Conservation (phyloP, 2,113 vertebrate species). For the Callospermophilus lateralis region DNA sequence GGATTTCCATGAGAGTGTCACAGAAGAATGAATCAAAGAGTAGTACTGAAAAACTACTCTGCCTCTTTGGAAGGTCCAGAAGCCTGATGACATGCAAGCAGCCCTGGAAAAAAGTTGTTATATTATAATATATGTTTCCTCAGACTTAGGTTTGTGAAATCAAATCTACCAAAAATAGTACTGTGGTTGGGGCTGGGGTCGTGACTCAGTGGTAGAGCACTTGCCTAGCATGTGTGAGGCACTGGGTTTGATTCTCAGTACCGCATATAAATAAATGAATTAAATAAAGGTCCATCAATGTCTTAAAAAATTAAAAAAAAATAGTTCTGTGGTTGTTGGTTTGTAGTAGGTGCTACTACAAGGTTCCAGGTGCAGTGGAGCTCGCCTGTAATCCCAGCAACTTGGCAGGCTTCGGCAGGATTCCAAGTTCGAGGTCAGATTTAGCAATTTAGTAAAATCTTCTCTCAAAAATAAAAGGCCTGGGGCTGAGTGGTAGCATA, state of each 20-base stretch:
- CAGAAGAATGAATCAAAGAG: background rate
- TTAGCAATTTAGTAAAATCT: too few relatives aligned
- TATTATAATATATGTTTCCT: background rate
- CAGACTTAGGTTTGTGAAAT: background rate
- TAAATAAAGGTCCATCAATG: too few relatives aligned
- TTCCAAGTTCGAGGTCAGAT: too few relatives aligned
- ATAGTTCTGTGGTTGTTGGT: background rate
- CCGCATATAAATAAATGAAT: too few relatives aligned
- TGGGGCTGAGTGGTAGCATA: too few relatives aligned
- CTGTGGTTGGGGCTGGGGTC: background rate
- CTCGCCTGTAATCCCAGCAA: too few relatives aligned
- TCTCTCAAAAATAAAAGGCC: too few relatives aligned
- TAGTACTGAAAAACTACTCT: background rate
- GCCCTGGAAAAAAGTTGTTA: background rate
- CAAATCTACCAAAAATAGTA: background rate
- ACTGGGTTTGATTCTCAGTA: too few relatives aligned
- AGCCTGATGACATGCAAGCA: background rate
- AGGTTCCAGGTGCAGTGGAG: background rate
- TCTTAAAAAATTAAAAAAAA: background rate
- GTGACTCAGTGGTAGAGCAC: too few relatives aligned
- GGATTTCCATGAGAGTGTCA: background rate
- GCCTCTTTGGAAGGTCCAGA: conserved; percentile 1
- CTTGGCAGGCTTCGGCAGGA: too few relatives aligned
- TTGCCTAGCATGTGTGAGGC: too few relatives aligned
- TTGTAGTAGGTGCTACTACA: background rate